Evolutionary conservation across 2,113 vertebrate species (phyloP).

Genomic region (Sarotherodon lohbergeri): DNA sequence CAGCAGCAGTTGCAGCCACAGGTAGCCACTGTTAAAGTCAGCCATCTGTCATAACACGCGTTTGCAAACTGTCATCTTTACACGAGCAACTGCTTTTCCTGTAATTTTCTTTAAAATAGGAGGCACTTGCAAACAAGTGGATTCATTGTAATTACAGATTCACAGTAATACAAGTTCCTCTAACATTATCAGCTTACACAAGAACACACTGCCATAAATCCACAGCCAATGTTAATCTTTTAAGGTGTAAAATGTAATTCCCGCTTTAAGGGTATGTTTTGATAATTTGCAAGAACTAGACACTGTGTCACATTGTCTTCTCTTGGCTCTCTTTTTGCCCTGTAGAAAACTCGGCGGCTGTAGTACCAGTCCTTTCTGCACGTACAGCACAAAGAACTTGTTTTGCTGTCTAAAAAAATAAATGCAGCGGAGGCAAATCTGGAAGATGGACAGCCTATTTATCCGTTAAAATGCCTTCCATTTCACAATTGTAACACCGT

Average conservation of each 20-base stretch:
- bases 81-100: neutral
- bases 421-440: neutral
- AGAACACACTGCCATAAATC: neutral
- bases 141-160: neutral
- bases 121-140: neutral
- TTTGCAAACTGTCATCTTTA: neutral
- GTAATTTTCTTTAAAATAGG: neutral
- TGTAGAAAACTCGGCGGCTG: neutral
- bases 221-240: neutral
- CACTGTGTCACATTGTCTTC: neutral
- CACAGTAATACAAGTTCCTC: neutral
- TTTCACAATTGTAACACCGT: neutral
- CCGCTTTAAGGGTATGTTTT: neutral
- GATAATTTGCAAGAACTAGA: neutral
- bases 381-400: neutral
- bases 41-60: neutral
- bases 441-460: neutral
- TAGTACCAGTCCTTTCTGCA: neutral
- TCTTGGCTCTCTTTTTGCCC: neutral
- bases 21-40: conserved; percentile 7
- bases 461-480: neutral
- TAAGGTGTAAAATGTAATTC: neutral
- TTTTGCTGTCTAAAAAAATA: neutral
- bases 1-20: conserved; percentile 39
- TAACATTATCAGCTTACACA: neutral